A percentile compares a stretch with the other conserved stretches of the same genome.
Conservation (phyloP, 2,113 vertebrate species). For the Hippocampus comes region DNA sequence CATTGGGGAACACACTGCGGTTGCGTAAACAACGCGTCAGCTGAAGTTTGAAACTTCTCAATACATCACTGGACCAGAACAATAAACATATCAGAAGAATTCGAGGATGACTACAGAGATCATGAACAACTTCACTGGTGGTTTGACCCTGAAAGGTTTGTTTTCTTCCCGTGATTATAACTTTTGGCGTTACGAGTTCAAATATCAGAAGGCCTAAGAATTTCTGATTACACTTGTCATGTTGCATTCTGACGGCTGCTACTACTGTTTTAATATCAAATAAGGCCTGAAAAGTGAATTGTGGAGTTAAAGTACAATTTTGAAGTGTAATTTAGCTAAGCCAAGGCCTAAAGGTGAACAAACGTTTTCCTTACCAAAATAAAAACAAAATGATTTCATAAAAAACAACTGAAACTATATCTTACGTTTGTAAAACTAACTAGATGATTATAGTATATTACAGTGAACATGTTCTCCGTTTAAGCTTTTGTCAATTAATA, state of each 20-base stretch:
- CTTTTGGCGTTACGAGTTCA: neutral
- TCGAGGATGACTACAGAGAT: conserved; percentile 36
- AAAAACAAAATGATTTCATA: no score
- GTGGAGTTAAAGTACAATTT: no score
- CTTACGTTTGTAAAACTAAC: no score
- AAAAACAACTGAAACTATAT: no score
- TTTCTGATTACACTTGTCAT: neutral
- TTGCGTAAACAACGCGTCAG: conserved; percentile 7
- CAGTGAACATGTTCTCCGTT: no score
- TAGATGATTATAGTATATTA: no score
- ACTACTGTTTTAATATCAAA: neutral
- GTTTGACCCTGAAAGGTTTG: conserved; percentile 52
- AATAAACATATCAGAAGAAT: neutral
- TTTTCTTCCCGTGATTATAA: neutral
- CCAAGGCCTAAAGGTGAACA: no score
- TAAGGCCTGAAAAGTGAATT: neutral
- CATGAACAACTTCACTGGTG: conserved; percentile 1
- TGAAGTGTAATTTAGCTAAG: no score
- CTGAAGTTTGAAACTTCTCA: conserved; percentile 7
- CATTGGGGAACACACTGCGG: conserved; percentile 22
- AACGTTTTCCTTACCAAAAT: no score
- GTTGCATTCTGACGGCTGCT: neutral
- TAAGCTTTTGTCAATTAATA: no score
- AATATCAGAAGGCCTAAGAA: neutral
- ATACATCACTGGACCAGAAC: neutral